Evolutionary conservation across 1,140 invertebrate genomes (phyloP).

Genomic region (Geopemphigus sp.): DNA sequence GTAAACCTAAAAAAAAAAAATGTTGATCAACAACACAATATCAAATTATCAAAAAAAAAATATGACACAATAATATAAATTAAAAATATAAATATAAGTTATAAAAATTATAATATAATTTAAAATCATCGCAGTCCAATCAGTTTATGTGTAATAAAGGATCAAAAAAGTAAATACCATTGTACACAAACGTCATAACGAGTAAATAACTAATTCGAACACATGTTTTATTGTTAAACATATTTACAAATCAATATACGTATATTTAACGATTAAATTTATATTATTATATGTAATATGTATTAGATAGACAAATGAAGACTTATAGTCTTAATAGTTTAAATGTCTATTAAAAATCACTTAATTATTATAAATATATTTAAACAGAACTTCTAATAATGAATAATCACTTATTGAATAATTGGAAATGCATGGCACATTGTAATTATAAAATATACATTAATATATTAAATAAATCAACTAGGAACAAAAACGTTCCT

Average conservation of each 20-base stretch:
- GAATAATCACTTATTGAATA: conserved; percentile 14
- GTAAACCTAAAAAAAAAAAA: conserved; percentile 1
- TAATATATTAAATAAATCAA: conserved; percentile 22
- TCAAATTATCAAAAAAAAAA: conserved; percentile 7
- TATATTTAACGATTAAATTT: too few species aligned
- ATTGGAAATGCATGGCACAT: conserved; percentile 38
- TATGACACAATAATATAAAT: conserved; percentile 14
- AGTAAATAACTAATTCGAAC: conserved; percentile 19
- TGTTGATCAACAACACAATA: conserved; percentile 18
- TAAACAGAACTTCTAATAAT: conserved; percentile 26
- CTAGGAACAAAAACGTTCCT: conserved; percentile 26
- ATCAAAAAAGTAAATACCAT: not conserved
- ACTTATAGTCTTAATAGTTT: conserved; percentile 2
- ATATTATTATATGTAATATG: not conserved
- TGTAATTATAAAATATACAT: conserved; percentile 6
- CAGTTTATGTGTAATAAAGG: not conserved
- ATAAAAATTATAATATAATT: not conserved
- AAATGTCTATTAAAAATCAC: not conserved
- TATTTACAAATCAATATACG: conserved; percentile 5
- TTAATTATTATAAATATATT: not conserved
- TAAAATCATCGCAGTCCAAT: not conserved
- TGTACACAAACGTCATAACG: not conserved
- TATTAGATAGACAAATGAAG: conserved; percentile 7
- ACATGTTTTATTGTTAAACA: conserved; percentile 5
- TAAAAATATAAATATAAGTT: conserved; percentile 17